Evolutionary conservation across 2,888 invertebrate genomes (phyloP).

Genomic region (Rapana venosa): DNA sequence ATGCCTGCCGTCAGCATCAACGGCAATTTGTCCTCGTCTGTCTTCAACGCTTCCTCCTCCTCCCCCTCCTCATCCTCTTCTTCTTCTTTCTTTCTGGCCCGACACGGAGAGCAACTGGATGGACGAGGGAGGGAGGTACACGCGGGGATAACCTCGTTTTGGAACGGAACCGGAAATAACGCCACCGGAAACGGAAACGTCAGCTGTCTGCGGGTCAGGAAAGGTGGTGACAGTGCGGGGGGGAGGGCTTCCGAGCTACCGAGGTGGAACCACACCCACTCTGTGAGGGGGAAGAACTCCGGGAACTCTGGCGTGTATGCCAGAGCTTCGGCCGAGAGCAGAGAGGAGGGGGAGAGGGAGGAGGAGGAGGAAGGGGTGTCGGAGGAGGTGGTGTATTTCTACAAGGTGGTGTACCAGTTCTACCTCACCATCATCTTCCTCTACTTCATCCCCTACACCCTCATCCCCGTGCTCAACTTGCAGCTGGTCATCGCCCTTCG

Average conservation of each 20-base stretch:
- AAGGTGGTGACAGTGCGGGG: background rate
- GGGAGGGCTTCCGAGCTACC: too few relatives aligned
- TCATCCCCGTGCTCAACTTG: conserved; percentile 53
- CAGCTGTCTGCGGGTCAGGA: background rate
- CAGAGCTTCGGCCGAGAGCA: background rate
- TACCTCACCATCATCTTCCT: conserved; percentile 54
- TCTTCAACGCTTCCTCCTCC: background rate
- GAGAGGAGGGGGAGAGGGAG: background rate
- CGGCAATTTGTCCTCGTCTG: background rate
- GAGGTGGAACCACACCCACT: background rate
- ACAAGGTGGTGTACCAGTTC: conserved; percentile 49
- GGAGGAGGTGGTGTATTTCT: conserved; percentile 39
- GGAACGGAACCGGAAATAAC: background rate
- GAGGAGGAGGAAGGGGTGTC: conserved; percentile 20
- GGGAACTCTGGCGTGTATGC: too few relatives aligned
- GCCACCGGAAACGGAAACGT: background rate
- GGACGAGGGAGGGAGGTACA: background rate
- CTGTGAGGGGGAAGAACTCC: background rate
- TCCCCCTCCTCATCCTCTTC: too few relatives aligned
- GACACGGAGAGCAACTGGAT: background rate
- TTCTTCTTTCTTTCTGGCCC: too few relatives aligned
- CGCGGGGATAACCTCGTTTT: background rate
- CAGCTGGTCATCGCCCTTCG: conserved; percentile 52
- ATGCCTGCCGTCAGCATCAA: background rate
- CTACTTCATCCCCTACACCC: conserved; percentile 55